Percentiles rank a stretch among this genome's conserved stretches.
These are phyloP conservation scores for Aphelinus certus DNA, from an alignment of 1,140 invertebrate species.

Conservation along the genomic window DNA sequence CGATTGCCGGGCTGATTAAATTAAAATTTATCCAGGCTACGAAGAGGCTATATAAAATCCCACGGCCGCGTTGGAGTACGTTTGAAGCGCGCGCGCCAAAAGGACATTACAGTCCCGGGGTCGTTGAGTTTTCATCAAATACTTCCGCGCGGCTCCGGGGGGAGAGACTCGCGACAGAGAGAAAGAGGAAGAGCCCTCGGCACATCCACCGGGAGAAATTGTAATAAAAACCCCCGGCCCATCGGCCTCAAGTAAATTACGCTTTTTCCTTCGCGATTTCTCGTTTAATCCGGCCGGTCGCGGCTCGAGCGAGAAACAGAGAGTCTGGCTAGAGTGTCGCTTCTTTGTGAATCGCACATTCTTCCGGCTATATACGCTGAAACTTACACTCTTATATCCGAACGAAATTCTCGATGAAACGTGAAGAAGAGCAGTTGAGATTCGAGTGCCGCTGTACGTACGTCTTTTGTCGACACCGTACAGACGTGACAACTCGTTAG, in stretches of 20 bases:
- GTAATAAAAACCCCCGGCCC: background rate
- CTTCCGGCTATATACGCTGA: background rate
- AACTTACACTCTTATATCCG: background rate
- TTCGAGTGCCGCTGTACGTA: too few relatives aligned
- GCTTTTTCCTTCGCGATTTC: background rate
- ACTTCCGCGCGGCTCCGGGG: too few relatives aligned
- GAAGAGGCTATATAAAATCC: background rate
- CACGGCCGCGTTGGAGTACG: too few relatives aligned
- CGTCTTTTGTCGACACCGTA: too few relatives aligned
- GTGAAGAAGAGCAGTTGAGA: too few relatives aligned
- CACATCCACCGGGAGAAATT: slow-evolving; percentile 1
- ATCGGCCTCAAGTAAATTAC: background rate
- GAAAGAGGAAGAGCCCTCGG: background rate
- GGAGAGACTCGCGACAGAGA: background rate
- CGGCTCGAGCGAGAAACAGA: background rate
- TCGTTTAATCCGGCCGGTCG: background rate
- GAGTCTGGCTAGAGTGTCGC: background rate
- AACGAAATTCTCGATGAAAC: background rate
- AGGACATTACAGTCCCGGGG: too few relatives aligned
- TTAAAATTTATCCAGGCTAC: background rate
- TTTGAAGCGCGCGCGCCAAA: too few relatives aligned
- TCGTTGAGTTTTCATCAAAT: too few relatives aligned
- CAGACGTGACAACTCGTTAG: too few relatives aligned
- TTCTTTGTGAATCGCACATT: background rate
- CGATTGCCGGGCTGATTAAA: background rate